Conservation (phyloP, 2,888 invertebrate genomes). For the Eristalis tenax region DNA sequence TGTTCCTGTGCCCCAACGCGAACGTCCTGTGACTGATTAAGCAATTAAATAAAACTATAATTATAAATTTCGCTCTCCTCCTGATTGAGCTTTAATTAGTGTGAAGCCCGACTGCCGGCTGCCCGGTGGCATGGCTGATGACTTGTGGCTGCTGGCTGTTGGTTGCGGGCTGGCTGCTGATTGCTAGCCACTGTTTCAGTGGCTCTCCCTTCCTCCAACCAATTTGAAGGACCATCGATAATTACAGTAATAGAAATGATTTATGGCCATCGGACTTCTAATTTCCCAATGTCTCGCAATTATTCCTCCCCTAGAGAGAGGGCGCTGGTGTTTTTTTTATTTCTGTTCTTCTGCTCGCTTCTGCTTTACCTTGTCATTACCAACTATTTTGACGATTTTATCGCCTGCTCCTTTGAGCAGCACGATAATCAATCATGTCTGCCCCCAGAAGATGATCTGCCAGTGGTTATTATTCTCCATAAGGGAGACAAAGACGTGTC, state of each 20-base stretch:
- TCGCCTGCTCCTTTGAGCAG: slow-evolving; percentile 33
- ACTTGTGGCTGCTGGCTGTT: background rate
- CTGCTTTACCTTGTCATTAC: slow-evolving; percentile 59
- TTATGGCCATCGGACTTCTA: slow-evolving; percentile 57
- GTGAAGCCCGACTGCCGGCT: slow-evolving; percentile 20
- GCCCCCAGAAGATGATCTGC: slow-evolving; percentile 53
- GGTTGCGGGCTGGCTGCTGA: background rate
- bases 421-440: slow-evolving; percentile 65
- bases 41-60: slow-evolving; percentile 69
- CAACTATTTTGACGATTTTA: slow-evolving; percentile 61
- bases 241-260: slow-evolving; percentile 70
- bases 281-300: slow-evolving; percentile 61
- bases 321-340: slow-evolving; percentile 1
- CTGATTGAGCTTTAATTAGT: slow-evolving; percentile 65
- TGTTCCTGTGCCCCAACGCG: background rate
- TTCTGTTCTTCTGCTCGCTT: slow-evolving; percentile 11
- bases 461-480: background rate
- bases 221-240: slow-evolving; percentile 52
- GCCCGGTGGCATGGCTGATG: background rate
- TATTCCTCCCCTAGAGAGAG: slow-evolving; percentile 47
- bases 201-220: background rate
- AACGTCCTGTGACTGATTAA: slow-evolving; percentile 39
- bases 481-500: slow-evolving; percentile 24
- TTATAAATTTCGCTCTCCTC: slow-evolving; percentile 50
- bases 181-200: background rate